Conservation (phyloP, 2,797 vertebrate species). For the Bovichtus diacanthus region DNA sequence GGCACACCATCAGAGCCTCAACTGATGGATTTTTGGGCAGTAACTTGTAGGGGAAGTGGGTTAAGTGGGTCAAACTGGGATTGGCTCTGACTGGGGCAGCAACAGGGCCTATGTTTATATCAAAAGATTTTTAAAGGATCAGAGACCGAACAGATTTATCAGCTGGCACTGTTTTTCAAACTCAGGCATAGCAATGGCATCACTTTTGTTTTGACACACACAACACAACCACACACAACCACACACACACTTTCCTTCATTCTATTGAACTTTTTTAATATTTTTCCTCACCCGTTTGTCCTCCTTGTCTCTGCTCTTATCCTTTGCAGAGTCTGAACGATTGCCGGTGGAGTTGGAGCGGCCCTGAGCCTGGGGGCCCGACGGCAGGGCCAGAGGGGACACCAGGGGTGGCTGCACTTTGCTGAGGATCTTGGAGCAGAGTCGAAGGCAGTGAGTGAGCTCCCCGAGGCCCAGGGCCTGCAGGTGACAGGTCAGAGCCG, state of each 20-base stretch:
- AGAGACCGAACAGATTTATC: slow-evolving; percentile 25
- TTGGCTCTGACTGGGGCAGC: slow-evolving; percentile 30
- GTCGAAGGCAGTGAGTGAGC: slow-evolving; percentile 94
- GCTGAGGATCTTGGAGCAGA: slow-evolving; percentile 99
- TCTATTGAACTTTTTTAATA: neutral
- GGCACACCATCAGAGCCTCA: slow-evolving; percentile 67
- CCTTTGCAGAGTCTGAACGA: slow-evolving; percentile 78
- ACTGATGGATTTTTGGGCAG: slow-evolving; percentile 56
- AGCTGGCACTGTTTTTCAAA: slow-evolving; percentile 31
- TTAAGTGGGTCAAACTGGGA: slow-evolving; percentile 41
- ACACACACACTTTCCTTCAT: too few relatives aligned
- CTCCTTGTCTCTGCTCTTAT: slow-evolving; percentile 80
- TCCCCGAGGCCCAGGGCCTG: slow-evolving; percentile 90
- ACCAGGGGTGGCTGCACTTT: slow-evolving; percentile 97
- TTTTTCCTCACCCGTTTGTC: slow-evolving; percentile 86
- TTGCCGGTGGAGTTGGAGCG: slow-evolving; percentile 75
- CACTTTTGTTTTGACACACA: too few relatives aligned
- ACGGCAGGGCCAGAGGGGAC: slow-evolving; percentile 87
- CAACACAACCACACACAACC: too few relatives aligned
- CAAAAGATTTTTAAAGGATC: slow-evolving; percentile 32
- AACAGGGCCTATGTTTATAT: slow-evolving; percentile 28
- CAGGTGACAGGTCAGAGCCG: slow-evolving; percentile 93
- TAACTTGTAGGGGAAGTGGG: slow-evolving; percentile 45
- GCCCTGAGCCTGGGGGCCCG: slow-evolving; percentile 75
- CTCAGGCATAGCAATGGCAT: neutral